Evolutionary conservation across 2,113 vertebrate genomes (phyloP), one percentile per base, ranked within the genome.

Genomic region (Clupea harengus): DNA sequence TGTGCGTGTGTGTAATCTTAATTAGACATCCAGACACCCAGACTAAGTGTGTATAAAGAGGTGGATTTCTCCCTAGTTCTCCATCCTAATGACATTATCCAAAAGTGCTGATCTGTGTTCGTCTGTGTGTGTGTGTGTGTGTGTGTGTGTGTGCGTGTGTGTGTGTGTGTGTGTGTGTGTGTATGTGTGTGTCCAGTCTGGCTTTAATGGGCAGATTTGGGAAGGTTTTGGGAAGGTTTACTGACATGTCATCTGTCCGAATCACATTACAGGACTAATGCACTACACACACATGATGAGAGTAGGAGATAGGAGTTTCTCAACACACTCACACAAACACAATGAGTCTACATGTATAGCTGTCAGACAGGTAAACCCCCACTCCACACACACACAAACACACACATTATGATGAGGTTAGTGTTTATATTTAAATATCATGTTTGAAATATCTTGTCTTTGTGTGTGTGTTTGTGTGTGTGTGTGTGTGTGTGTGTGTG

Each of bases 81-180:
- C n/a, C 64, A 72, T 72, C 64, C 15, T 72, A 72, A 72, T 72
- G 11, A 87, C 88, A 90, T 92, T 91, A 88, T 86, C 83, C 88
- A 89, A 83, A 82, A 90, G n/a, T 47, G 67, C 82, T 86, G 28
- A 85, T 84, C 39, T 83, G 28, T 11, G 50, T 20, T 50, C 18
- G 49, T 32, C 82, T 81, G 64, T 82, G 86, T 82, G 86, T 78
- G 54, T 85, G 57, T 90, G 85, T 88, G 49, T 80, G 82, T 72
- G 81, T 78, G 78, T 86, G 57, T 84, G 84, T 87, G 49, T 83
- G 22, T 25, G 22, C 10, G 4, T n/a, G n/a, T 25, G 15, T 57
- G 54, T 18, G 15, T 57, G 54, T 2, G 52, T 54, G 52, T 54
- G 52, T 54, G 52, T 54, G 52, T 54, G 52, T 54, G 52, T 54